Evolutionary conservation across 2,888 invertebrate genomes (phyloP).

Genomic region (Germaria angustata): DNA sequence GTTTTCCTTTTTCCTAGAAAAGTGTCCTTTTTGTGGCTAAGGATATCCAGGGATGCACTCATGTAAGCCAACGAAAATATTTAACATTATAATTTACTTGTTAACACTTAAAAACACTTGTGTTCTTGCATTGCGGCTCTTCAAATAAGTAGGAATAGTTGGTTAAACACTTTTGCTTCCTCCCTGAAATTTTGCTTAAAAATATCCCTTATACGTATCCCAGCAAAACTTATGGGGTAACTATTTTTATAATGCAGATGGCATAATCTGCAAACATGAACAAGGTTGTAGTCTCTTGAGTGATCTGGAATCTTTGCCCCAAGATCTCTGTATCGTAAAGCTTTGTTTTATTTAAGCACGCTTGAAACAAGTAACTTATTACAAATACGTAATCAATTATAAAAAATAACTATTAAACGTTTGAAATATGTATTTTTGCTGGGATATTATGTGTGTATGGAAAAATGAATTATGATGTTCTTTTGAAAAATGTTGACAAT

Average conservation of each 20-base stretch:
- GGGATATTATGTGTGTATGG: background rate
- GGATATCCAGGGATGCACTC: background rate
- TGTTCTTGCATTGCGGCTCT: conserved; percentile 47
- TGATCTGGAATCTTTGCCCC: too few species aligned
- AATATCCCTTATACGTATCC: background rate
- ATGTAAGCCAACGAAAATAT: conserved; percentile 13
- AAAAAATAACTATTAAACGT: too few species aligned
- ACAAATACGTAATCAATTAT: too few species aligned
- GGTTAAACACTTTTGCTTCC: conserved; percentile 8
- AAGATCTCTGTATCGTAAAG: background rate
- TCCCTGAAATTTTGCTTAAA: background rate
- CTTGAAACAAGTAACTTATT: too few species aligned
- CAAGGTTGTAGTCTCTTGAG: too few species aligned
- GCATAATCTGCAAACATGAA: too few species aligned
- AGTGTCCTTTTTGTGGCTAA: conserved; percentile 37
- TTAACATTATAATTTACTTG: conserved; percentile 75
- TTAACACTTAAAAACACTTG: conserved; percentile 78
- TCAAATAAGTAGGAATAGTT: conserved; percentile 38
- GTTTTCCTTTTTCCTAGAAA: conserved; percentile 13
- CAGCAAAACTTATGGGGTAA: background rate
- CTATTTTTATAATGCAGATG: background rate
- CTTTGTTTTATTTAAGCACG: too few species aligned
- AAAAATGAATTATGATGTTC: conserved; percentile 41
- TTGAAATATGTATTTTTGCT: background rate
- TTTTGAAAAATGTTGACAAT: conserved; percentile 23